Conservation (phyloP, 2,113 vertebrate genomes). For the Megaptera novaeangliae region DNA sequence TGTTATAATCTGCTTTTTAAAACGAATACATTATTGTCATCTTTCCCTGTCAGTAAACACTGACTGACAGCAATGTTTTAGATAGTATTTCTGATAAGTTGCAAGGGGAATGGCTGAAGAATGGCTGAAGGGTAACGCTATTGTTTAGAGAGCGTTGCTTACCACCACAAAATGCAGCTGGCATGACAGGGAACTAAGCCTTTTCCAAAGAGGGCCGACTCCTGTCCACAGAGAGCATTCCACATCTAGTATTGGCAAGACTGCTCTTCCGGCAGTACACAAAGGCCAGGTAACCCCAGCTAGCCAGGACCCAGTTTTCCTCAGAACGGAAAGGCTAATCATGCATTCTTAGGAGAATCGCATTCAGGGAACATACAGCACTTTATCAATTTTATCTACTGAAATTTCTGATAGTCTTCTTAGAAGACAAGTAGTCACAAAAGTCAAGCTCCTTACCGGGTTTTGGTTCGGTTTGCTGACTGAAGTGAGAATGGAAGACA, state of each 20-base stretch:
- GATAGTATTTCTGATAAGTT: neutral
- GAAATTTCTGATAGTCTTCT: neutral
- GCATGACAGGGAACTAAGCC: neutral
- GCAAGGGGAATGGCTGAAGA: neutral
- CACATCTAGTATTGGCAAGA: neutral
- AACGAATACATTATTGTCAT: neutral
- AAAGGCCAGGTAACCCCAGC: neutral
- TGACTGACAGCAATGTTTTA: neutral
- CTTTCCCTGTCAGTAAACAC: neutral
- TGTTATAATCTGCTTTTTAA: neutral
- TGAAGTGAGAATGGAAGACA: neutral
- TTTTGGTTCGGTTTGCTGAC: neutral
- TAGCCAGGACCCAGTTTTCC: neutral
- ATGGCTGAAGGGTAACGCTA: neutral
- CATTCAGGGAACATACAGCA: neutral
- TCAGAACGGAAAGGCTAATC: neutral
- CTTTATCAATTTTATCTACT: neutral
- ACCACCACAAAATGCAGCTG: neutral
- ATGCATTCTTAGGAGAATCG: neutral
- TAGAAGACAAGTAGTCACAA: neutral
- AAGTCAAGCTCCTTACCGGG: neutral
- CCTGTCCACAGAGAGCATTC: neutral
- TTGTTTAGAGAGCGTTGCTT: neutral
- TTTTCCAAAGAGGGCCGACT: neutral
- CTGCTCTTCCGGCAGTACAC: neutral